Conservation (phyloP, 2,888 invertebrate genomes). For the Eueremaeus valkanovi region DNA sequence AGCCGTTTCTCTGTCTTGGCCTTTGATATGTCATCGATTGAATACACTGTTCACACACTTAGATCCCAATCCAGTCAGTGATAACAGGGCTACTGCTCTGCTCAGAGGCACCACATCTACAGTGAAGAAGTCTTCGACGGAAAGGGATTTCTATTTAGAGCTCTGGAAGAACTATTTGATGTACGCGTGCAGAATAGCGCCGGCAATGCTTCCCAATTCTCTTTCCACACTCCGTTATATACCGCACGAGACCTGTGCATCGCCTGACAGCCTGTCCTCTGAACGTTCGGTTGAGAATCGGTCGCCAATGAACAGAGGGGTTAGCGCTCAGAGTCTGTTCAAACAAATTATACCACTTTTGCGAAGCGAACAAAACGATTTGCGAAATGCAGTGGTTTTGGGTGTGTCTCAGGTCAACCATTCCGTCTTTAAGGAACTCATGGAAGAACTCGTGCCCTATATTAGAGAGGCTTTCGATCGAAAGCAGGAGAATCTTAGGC, state of each 20-base stretch:
- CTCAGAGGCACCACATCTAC: conserved; percentile 69
- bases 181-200: conserved; percentile 92
- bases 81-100: conserved; percentile 83
- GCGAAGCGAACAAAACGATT: conserved; percentile 86
- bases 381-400: conserved; percentile 86
- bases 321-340: conserved; percentile 77
- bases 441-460: conserved; percentile 88
- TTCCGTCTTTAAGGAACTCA: conserved; percentile 87
- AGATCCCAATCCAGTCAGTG: conserved; percentile 90
- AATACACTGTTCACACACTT: conserved; percentile 86
- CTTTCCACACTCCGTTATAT: conserved; percentile 67
- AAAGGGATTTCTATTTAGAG: conserved; percentile 89
- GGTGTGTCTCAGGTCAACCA: conserved; percentile 94
- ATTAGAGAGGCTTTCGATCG: conserved; percentile 93
- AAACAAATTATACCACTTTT: conserved; percentile 87
- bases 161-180: conserved; percentile 97
- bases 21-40: conserved; percentile 83
- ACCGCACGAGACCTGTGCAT: conserved; percentile 75
- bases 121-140: conserved; percentile 83
- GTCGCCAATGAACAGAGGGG: conserved; percentile 56
- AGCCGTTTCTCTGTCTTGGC: conserved; percentile 89
- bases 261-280: conserved; percentile 64
- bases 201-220: conserved; percentile 68
- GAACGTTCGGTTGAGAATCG: conserved; percentile 71
- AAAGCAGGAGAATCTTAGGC: conserved; percentile 93